These are phyloP conservation scores for Sarcophaga variegata DNA, from an alignment of 2,888 invertebrate species.

Conservation along the genomic window DNA sequence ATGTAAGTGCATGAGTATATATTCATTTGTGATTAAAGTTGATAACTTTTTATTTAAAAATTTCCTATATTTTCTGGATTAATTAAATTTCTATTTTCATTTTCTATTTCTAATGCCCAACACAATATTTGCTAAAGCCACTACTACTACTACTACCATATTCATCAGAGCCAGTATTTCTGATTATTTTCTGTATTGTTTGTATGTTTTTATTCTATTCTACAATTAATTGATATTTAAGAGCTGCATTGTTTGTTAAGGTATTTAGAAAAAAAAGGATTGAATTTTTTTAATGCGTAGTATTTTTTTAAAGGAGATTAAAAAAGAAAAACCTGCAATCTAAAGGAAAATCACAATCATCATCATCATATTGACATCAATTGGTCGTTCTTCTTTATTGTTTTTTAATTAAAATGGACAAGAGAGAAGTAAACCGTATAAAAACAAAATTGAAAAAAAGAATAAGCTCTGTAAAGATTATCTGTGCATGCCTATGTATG, in stretches of 20 bases:
- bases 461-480: too few species aligned
- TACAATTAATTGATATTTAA: constrained; percentile 57
- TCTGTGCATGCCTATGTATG: too few species aligned
- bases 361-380: constrained; percentile 16
- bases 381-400: too few species aligned
- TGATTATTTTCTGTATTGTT: not conserved
- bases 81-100: too few species aligned
- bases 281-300: not conserved
- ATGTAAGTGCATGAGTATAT: too few species aligned
- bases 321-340: not conserved
- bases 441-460: not conserved
- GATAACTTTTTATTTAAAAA: too few species aligned
- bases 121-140: too few species aligned
- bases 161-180: not conserved
- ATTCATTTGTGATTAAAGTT: too few species aligned
- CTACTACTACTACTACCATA: too few species aligned
- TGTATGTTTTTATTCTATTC: not conserved
- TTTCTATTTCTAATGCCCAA: too few species aligned
- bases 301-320: not conserved
- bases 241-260: constrained; percentile 22
- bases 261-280: constrained; percentile 15
- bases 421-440: not conserved
- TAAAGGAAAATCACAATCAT: not conserved
- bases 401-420: constrained; percentile 6
- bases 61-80: too few species aligned